Conservation (phyloP, 1,140 invertebrate genomes). For the Calosoma granatense region DNA sequence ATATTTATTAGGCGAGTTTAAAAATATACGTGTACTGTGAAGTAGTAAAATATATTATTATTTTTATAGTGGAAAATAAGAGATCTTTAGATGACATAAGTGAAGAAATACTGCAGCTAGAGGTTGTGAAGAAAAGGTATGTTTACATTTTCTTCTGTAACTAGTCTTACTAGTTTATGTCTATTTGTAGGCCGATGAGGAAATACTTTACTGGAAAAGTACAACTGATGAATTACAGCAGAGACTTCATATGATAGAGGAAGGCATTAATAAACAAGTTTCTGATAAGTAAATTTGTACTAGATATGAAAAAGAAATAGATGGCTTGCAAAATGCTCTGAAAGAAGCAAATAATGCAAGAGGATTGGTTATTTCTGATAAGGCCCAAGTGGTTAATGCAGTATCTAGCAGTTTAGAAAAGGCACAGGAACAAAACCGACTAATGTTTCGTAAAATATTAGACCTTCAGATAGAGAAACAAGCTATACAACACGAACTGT, state of each 20-base stretch:
- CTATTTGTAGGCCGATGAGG: not conserved
- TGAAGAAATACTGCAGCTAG: not conserved
- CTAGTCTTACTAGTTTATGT: not conserved
- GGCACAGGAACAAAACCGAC: not conserved
- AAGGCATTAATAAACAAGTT: not conserved
- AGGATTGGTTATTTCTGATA: not conserved
- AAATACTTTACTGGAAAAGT: not conserved
- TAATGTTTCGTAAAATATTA: not conserved
- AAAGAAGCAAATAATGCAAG: not conserved
- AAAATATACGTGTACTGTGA: not conserved
- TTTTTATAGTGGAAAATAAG: not conserved
- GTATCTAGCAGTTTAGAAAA: not conserved
- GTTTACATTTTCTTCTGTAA: not conserved
- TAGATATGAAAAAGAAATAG: not conserved
- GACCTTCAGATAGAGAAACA: not conserved
- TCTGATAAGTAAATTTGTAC: not conserved
- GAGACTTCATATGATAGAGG: not conserved
- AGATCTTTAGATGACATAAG: not conserved
- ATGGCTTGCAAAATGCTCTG: not conserved
- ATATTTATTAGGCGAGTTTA: not conserved
- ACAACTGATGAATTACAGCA: not conserved
- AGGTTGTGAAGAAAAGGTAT: not conserved
- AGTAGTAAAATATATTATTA: not conserved
- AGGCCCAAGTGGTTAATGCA: not conserved
- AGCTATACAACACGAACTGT: not conserved